Conservation (phyloP, 2,797 vertebrate genomes). For the Syndactyla subalaris region DNA sequence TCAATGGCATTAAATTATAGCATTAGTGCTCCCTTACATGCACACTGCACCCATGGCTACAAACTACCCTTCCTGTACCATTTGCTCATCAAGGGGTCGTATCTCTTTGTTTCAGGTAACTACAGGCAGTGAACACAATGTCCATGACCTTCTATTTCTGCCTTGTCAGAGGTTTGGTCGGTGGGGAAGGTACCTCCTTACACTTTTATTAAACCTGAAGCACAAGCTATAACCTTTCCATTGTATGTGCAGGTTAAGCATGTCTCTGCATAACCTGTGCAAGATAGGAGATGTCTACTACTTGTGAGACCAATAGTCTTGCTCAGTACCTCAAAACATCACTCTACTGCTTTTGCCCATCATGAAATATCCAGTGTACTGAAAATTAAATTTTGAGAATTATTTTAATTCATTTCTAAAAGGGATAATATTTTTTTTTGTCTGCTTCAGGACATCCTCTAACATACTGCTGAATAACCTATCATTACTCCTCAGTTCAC, state of each 20-base stretch:
- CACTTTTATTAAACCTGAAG: not conserved
- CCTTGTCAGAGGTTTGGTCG: not conserved
- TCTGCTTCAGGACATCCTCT: not conserved
- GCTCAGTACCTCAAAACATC: not conserved
- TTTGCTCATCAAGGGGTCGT: not conserved
- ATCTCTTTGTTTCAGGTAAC: not conserved
- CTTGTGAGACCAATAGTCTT: not conserved
- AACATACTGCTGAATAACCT: not conserved
- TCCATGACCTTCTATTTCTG: not conserved
- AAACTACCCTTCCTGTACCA: not conserved
- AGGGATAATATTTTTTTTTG: not conserved
- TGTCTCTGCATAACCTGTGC: not conserved
- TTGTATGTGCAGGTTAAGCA: not conserved
- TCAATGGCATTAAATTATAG: fast-evolving
- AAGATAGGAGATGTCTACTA: not conserved
- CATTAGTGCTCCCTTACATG: not conserved
- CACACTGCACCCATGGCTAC: not conserved
- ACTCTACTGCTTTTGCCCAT: not conserved
- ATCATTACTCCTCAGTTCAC: not conserved
- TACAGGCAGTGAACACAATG: not conserved
- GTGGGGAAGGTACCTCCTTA: not conserved
- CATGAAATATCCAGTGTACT: not conserved
- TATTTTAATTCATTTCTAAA: not conserved
- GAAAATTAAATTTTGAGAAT: not conserved
- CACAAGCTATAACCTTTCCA: not conserved